phyloP scores from a whole-genome alignment of 1,140 invertebrate species.

The Liolophura sinensis region DNA sequence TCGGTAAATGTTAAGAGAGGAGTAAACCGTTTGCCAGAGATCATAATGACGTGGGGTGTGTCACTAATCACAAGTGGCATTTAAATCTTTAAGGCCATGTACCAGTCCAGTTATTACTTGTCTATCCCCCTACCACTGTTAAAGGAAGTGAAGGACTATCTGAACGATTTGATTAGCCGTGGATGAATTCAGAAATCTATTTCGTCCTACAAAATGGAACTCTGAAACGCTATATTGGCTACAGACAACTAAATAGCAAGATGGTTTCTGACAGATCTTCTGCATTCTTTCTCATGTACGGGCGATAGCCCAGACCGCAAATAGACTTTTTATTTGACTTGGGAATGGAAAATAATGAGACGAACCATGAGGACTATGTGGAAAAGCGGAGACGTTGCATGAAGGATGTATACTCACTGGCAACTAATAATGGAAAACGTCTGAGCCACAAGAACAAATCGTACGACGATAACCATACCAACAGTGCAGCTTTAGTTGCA shows the following conservation, averaged over 20 bases:
- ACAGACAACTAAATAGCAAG: conserved; percentile 16
- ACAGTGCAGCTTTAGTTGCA: conserved; percentile 2
- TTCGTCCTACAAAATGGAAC: conserved; percentile 10
- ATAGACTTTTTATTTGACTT: conserved; percentile 15
- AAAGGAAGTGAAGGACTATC: conserved; percentile 22
- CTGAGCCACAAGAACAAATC: background rate
- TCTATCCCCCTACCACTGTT: conserved; percentile 15
- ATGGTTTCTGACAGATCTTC: conserved; percentile 6
- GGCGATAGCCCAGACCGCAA: conserved; percentile 11
- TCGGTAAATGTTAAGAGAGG: conserved; percentile 7
- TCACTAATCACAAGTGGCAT: conserved; percentile 11
- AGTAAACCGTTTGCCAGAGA: conserved; percentile 14
- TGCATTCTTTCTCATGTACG: conserved; percentile 17
- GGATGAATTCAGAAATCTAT: conserved; percentile 13
- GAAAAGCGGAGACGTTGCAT: conserved; percentile 1
- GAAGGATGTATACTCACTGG: conserved; percentile 12
- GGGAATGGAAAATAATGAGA: too few relatives aligned
- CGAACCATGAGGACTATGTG: conserved; percentile 6
- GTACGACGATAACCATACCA: background rate
- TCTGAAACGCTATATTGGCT: conserved; percentile 24
- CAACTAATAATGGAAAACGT: conserved; percentile 1
- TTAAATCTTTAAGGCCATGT: conserved; percentile 12
- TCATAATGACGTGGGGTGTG: conserved; percentile 17
- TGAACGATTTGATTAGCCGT: conserved; percentile 11
- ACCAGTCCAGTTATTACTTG: conserved; percentile 13